Conservation (phyloP, 2,797 vertebrate species). For the Gallinago solitaria region DNA sequence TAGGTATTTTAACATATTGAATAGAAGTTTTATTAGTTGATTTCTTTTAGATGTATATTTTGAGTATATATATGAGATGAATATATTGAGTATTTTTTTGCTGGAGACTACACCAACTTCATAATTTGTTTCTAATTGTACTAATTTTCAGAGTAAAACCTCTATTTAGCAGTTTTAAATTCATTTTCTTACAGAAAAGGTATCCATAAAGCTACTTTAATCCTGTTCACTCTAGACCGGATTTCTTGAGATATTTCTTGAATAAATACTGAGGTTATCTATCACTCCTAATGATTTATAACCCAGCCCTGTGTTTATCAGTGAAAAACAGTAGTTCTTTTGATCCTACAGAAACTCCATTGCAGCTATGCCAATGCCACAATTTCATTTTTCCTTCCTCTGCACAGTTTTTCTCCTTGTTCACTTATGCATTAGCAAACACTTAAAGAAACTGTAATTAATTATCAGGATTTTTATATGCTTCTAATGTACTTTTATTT, state of each 20-base stretch:
- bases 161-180: neutral
- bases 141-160: neutral
- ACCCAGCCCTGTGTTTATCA: neutral
- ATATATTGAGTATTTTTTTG: neutral
- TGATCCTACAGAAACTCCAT: neutral
- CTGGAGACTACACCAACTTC: neutral
- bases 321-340: neutral
- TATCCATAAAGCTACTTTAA: neutral
- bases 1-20: neutral
- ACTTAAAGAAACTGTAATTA: neutral
- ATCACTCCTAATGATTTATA: neutral
- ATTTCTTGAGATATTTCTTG: neutral
- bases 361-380: neutral
- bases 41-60: neutral
- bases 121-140: neutral
- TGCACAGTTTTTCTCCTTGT: neutral
- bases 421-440: neutral
- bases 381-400: neutral
- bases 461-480: neutral
- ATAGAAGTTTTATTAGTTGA: neutral
- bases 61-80: no score
- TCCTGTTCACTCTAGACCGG: neutral
- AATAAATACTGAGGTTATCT: neutral
- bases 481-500: neutral
- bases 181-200: neutral